Evolutionary conservation across 2,797 vertebrate genomes (phyloP).

Genomic region (Myiotriccus ornatus): DNA sequence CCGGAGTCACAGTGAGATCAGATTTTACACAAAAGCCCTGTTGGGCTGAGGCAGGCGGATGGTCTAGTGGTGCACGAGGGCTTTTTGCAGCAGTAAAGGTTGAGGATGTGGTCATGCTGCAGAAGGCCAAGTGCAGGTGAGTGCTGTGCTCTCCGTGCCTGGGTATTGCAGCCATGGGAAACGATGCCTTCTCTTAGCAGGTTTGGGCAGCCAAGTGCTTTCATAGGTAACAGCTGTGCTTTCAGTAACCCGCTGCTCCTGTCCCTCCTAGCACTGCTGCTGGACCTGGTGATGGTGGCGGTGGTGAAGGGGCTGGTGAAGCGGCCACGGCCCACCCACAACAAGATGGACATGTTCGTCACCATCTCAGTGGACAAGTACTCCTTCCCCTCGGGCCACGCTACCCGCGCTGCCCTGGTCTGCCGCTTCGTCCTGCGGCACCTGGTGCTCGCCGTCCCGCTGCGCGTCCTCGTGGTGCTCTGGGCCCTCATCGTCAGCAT

Average conservation of each 20-base stretch:
- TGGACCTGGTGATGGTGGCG: constrained; percentile 88
- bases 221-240: neutral
- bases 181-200: neutral
- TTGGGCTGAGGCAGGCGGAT: neutral
- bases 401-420: constrained; percentile 92
- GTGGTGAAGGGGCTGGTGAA: constrained; percentile 89
- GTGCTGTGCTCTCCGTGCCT: neutral
- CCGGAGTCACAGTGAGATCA: accelerated
- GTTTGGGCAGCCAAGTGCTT: neutral
- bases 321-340: constrained; percentile 89
- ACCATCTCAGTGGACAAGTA: constrained; percentile 95
- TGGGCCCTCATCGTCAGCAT: constrained; percentile 89
- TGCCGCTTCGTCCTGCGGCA: constrained; percentile 91
- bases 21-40: neutral
- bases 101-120: neutral
- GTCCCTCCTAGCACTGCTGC: constrained; percentile 80
- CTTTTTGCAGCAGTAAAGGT: neutral
- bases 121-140: neutral
- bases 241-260: neutral
- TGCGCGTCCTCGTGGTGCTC: constrained; percentile 89
- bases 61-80: neutral
- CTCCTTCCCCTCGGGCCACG: constrained; percentile 95
- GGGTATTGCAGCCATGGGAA: neutral
- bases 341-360: constrained; percentile 98
- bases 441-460: constrained; percentile 88